Evolutionary conservation across 1,140 invertebrate genomes (phyloP), one percentile per base, ranked within the genome.

Genomic region (Megalopta genalis): DNA sequence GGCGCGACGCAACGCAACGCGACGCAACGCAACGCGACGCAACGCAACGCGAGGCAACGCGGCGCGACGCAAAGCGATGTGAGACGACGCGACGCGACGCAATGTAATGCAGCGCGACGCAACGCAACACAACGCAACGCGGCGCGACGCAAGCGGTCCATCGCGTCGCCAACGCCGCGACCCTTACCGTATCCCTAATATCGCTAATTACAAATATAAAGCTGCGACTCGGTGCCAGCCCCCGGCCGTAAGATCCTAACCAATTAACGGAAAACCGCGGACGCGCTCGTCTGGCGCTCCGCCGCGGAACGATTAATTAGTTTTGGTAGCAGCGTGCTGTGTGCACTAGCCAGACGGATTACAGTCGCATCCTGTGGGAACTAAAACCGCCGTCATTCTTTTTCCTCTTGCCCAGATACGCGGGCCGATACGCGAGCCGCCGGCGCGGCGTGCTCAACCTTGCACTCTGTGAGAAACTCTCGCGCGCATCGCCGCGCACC

Each of bases 101-200:
- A 12, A 46, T n/a, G n/a, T n/a, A n/a, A n/a, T n/a, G n/a, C n/a
- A n/a, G 72, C 62, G 49, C 81, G 81, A 83, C 81, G 42, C 14
- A 46, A n/a, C 42, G 10, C 62, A 62, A 72, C 81, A 42, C 71
- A 75, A 77, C 81, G 80, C 81, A 75, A 60, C 59, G 59, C 16
- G 27, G 27, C 32, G 59, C 37, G 68, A 32, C 57, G 57, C 54
- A 74, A 82, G 52, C n/a, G n/a, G n/a, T n/a, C n/a, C n/a, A n/a
- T n/a, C n/a, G 37, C 54, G 23, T 66, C 54, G 68, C 70, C n/a
- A 46, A 0, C 42, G 42, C 9, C 42, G 12, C 42, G 7, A 46
- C 7, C 39, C 32, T 1, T 32, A 8, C 39, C 7, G 42, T 12
- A 46, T 12, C 0, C 42, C 0, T 46, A 46, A 12, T 46, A 46